Evolutionary conservation across 2,888 invertebrate species (phyloP).

Genomic region (Ashinkailepas kermadecensis): DNA sequence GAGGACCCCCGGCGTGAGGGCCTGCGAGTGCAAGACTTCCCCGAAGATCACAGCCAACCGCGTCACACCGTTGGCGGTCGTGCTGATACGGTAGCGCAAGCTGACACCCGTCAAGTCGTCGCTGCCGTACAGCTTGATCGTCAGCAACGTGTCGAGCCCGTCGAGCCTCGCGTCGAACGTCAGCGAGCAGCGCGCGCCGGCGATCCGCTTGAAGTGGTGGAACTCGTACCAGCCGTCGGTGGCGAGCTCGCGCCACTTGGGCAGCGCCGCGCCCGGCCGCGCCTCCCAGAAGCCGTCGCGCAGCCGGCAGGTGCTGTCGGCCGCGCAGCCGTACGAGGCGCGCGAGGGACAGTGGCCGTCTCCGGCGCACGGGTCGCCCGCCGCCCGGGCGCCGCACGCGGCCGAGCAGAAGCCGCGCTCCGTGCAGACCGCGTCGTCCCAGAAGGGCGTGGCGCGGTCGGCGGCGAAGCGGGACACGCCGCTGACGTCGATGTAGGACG

Average conservation of each 20-base stretch:
- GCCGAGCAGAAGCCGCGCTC: not conserved
- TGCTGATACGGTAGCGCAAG: not conserved
- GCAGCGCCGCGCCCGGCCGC: not conserved
- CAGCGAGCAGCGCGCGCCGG: not conserved
- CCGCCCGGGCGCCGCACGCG: not conserved
- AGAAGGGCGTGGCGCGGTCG: not conserved
- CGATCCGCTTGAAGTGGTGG: not conserved
- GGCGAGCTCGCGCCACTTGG: not conserved
- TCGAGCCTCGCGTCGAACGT: not conserved
- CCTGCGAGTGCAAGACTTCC: too few species aligned
- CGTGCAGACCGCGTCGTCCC: not conserved
- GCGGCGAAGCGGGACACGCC: not conserved
- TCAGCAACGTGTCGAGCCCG: not conserved
- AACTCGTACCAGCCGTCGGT: not conserved
- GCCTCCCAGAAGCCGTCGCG: not conserved
- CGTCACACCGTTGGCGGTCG: not conserved
- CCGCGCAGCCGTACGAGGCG: not conserved
- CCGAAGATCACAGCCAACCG: too few species aligned
- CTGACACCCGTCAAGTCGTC: not conserved
- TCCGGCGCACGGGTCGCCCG: not conserved
- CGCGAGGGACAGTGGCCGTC: not conserved
- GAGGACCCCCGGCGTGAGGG: not conserved
- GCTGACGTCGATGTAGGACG: not conserved
- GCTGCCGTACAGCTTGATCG: not conserved
- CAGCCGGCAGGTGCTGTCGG: not conserved